These are phyloP conservation scores for Thermophis baileyi DNA, from an alignment of 2,113 vertebrate genomes.

Conservation along the genomic window DNA sequence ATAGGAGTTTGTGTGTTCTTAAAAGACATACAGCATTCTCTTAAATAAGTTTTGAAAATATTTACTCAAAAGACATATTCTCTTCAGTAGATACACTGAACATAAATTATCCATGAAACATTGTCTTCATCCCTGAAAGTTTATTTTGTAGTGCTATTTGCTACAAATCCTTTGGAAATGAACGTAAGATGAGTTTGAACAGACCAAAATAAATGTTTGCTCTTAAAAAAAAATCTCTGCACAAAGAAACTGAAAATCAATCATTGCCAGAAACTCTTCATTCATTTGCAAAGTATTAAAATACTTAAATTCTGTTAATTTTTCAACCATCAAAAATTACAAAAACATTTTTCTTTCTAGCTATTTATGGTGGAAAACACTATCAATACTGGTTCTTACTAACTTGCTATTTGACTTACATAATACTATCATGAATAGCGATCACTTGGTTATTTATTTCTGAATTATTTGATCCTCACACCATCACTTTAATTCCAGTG, in stretches of 20 bases:
- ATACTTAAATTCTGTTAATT: neutral
- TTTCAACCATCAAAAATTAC: neutral
- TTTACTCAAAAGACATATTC: neutral
- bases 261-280: neutral
- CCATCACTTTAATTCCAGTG: neutral
- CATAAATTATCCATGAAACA: neutral
- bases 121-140: neutral
- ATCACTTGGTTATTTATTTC: neutral
- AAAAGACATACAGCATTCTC: neutral
- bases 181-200: neutral
- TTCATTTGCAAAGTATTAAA: neutral
- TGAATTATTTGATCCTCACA: neutral
- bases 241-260: neutral
- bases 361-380: neutral
- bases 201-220: neutral
- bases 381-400: neutral
- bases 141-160: neutral
- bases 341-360: neutral
- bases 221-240: neutral
- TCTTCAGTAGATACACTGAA: neutral
- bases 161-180: neutral
- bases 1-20: neutral
- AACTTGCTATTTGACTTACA: neutral
- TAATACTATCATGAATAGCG: neutral
- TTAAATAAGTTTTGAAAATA: neutral